A percentile compares a stretch with the other conserved stretches of the same genome.
Evolutionary conservation across 1,140 invertebrate species (phyloP).

Genomic region (Caenorhabditis remanei): DNA sequence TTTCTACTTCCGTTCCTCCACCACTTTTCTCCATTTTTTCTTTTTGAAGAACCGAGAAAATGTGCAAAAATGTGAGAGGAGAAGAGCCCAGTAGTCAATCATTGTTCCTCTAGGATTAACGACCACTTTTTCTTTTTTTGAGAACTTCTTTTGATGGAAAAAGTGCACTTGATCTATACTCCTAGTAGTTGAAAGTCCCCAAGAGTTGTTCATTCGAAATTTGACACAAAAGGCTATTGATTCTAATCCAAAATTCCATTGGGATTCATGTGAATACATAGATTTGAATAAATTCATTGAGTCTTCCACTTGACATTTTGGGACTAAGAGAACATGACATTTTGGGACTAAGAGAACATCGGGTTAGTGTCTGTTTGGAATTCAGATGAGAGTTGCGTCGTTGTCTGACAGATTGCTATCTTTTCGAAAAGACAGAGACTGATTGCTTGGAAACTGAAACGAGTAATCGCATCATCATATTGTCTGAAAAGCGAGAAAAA

Average conservation of each 20-base stretch:
- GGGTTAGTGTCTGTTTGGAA: not conserved
- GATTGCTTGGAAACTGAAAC: too few relatives aligned
- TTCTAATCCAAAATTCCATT: not conserved
- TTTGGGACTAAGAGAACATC: constrained; percentile 21
- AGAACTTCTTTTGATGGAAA: constrained; percentile 36
- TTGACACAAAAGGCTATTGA: not conserved
- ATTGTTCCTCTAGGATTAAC: constrained; percentile 51
- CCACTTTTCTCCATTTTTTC: constrained; percentile 39
- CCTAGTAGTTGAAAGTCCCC: not conserved
- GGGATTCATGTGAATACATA: constrained; percentile 8
- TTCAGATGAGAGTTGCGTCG: not conserved
- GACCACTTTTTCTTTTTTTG: constrained; percentile 35
- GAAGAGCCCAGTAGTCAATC: constrained; percentile 37
- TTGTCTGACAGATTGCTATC: not conserved
- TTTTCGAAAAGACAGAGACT: not conserved
- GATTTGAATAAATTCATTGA: constrained; percentile 49
- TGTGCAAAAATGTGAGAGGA: constrained; percentile 52
- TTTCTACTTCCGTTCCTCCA: constrained; percentile 43
- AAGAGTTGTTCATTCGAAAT: not conserved
- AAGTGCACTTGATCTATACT: constrained; percentile 42
- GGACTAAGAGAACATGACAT: constrained; percentile 19
- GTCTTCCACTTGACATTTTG: constrained; percentile 40
- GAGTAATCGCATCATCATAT: too few relatives aligned
- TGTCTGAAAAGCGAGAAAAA: too few relatives aligned
- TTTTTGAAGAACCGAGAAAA: constrained; percentile 23